Percentiles rank a stretch among this genome's conserved stretches.
phyloP scores from a whole-genome alignment of 2,888 invertebrate species.

The Orgyia antiqua region DNA sequence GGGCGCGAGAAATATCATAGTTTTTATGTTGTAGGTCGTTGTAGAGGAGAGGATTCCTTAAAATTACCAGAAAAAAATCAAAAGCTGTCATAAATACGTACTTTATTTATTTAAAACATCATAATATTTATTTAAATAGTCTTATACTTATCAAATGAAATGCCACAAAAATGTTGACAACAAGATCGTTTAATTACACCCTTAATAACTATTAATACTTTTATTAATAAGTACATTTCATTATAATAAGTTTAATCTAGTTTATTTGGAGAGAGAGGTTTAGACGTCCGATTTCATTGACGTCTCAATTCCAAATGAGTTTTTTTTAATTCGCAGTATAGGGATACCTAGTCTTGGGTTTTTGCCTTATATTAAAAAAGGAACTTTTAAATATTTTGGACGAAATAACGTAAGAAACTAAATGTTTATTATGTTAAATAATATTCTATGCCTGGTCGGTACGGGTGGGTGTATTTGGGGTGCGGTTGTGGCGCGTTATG shows the following conservation, averaged over 20 bases:
- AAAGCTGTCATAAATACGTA: conserved; percentile 70
- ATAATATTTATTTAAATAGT: conserved; percentile 55
- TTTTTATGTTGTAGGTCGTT: too few relatives aligned
- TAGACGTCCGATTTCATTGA: conserved; percentile 31
- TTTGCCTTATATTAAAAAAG: conserved; percentile 31
- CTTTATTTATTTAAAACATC: conserved; percentile 70
- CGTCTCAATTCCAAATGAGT: conserved; percentile 18
- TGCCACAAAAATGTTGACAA: conserved; percentile 67
- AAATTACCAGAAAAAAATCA: conserved; percentile 28
- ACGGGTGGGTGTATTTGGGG: conserved; percentile 22
- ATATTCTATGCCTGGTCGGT: conserved; percentile 33
- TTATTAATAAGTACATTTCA: conserved; percentile 54
- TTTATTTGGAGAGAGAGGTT: conserved; percentile 56
- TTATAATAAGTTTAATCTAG: conserved; percentile 39
- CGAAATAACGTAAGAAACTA: conserved; percentile 46
- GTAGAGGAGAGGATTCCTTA: too few relatives aligned
- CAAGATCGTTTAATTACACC: conserved; percentile 54
- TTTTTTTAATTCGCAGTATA: conserved; percentile 31
- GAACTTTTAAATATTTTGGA: conserved; percentile 62
- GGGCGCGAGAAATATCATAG: too few relatives aligned
- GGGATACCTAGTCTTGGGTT: conserved; percentile 35
- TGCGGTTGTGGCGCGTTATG: conserved; percentile 25
- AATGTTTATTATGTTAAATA: conserved; percentile 19
- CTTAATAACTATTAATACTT: conserved; percentile 61
- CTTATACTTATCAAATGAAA: conserved; percentile 60